Base-by-base conservation (phyloP, 2,888 invertebrate genomes). In the Andrena praecox region DNA sequence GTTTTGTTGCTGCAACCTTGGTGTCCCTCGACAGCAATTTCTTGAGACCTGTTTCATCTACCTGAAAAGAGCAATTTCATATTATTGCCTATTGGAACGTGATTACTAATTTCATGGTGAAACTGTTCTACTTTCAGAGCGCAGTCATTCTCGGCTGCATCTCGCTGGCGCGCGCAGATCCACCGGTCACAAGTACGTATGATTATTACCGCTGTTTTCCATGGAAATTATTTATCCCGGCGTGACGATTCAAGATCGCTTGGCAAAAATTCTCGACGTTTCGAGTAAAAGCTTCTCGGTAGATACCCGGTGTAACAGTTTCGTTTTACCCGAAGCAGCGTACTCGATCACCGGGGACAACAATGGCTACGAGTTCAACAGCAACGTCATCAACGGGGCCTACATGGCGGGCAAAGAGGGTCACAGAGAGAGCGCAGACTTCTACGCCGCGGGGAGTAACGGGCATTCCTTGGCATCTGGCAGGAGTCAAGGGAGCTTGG, bases 151-250 rank as follows among this genome's bases (percentile, higher is more conserved):
- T 88, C 63, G 69, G 86, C 33, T 90, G 85, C 77, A 60, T 87
- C 71, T 77, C 90, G 73, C 72, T 87, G 56, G 76, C 82, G 54
- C 84, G 79, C n/a, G 89, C 88, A 7, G 91, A 90, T 66, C 80
- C 88, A 69, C 82, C 87, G 29, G 62, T 87, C n/a, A 89, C 79
- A 64, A 85, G 92, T 92, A 89, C 77, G 90, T 85, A 85, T 80
- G 35, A 10, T 10, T 8, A 59, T 10, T 29, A n/a, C 3, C 2
- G 10, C 0, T 27, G 7, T 27, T 12, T 54, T 42, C 12, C 42
- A 3, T 12, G 42, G 3, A 42, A 42, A 42, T 42, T 4, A 42
- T 42, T 42, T 42, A 42, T 3, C 12, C 12, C 12, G 20, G 20
- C 20, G 20, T 20, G 20, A 20, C 20, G 12, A 1, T 3, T 12